Percentiles rank a stretch among this genome's conserved stretches.
Evolutionary conservation across 2,888 invertebrate species (phyloP).

Genomic region (Agrilus cyanescens): DNA sequence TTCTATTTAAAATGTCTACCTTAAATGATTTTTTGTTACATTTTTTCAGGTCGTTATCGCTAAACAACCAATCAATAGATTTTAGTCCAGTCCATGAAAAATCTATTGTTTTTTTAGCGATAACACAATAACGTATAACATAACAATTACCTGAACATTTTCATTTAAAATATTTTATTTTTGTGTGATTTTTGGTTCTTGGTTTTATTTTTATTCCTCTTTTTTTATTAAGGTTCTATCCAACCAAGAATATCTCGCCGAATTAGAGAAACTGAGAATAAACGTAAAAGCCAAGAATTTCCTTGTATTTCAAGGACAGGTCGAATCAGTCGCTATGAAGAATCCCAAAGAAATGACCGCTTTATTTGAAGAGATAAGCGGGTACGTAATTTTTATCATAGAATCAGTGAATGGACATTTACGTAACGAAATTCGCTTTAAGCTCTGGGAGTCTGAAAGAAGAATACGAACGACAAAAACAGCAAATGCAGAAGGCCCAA

Average conservation of each 20-base stretch:
- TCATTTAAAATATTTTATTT: too few relatives aligned
- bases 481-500: conserved; percentile 93
- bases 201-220: conserved; percentile 1
- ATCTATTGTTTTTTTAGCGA: too few relatives aligned
- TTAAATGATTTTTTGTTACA: too few relatives aligned
- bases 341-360: conserved; percentile 97
- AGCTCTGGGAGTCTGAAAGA: conserved; percentile 93
- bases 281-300: conserved; percentile 99
- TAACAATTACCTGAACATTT: too few relatives aligned
- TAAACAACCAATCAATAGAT: too few relatives aligned
- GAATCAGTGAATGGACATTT: conserved; percentile 3
- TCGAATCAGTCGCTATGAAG: conserved; percentile 99
- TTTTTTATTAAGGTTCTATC: conserved; percentile 59
- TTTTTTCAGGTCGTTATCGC: too few relatives aligned
- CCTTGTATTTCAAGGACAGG: conserved; percentile 97
- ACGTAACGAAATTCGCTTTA: conserved; percentile 12
- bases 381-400: conserved; percentile 41
- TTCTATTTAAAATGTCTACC: too few relatives aligned
- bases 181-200: too few relatives aligned
- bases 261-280: conserved; percentile 88
- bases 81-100: too few relatives aligned
- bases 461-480: conserved; percentile 84
- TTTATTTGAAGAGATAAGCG: conserved; percentile 96
- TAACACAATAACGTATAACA: too few relatives aligned
- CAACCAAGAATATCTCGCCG: conserved; percentile 69